A percentile compares a stretch with the other conserved stretches of the same genome.
phyloP scores from a whole-genome alignment of 2,888 invertebrate species.

The Leptopterna dolabrata region DNA sequence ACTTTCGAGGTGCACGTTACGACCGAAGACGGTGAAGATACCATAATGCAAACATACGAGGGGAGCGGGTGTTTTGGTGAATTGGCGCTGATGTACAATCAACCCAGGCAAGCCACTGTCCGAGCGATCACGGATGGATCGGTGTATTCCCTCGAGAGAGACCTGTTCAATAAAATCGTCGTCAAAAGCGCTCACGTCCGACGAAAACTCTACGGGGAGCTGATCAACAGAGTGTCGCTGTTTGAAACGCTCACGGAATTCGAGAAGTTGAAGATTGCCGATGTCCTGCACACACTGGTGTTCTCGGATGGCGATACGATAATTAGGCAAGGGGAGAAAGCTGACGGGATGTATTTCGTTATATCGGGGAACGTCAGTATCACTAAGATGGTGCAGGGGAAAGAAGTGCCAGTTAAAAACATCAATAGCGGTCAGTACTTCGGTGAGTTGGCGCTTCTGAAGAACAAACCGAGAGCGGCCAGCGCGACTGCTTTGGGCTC shows the following conservation, averaged over 20 bases:
- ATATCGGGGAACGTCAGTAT: slow-evolving; percentile 93
- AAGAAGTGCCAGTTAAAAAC: slow-evolving; percentile 67
- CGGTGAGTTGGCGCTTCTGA: slow-evolving; percentile 95
- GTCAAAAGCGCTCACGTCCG: slow-evolving; percentile 25
- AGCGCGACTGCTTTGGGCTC: slow-evolving; percentile 86
- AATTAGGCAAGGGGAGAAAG: slow-evolving; percentile 91
- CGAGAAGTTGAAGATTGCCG: slow-evolving; percentile 96
- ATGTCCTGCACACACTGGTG: slow-evolving; percentile 87
- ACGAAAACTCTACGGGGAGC: slow-evolving; percentile 11
- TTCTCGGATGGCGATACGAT: slow-evolving; percentile 83
- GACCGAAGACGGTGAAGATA: slow-evolving; percentile 68
- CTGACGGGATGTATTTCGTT: slow-evolving; percentile 98
- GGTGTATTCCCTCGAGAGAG: slow-evolving; percentile 11
- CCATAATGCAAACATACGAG: slow-evolving; percentile 86
- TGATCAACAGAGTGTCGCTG: slow-evolving; percentile 17
- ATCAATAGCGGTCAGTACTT: slow-evolving; percentile 83
- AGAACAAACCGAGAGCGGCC: slow-evolving; percentile 95
- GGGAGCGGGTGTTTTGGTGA: slow-evolving; percentile 94
- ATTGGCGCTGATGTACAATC: slow-evolving; percentile 96
- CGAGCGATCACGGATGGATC: slow-evolving; percentile 81
- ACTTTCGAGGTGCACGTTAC: slow-evolving; percentile 81
- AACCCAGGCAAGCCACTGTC: slow-evolving; percentile 95
- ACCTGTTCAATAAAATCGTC: slow-evolving; percentile 26
- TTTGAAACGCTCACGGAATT: slow-evolving; percentile 80
- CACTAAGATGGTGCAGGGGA: slow-evolving; percentile 62